phyloP scores from a whole-genome alignment of 1,140 invertebrate species.

The Apis laboriosa region DNA sequence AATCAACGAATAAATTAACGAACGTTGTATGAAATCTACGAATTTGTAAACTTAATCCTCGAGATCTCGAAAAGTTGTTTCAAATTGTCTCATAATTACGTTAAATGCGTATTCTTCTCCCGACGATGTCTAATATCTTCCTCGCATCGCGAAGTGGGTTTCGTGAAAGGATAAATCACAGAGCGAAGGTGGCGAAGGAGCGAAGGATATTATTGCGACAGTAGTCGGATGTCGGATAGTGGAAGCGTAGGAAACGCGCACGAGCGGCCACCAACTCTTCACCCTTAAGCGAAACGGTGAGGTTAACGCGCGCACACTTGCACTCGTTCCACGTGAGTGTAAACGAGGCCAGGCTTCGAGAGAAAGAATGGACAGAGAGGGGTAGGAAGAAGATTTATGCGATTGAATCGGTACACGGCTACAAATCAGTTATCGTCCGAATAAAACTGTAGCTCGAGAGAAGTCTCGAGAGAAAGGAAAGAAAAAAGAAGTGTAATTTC shows the following conservation, averaged over 20 bases:
- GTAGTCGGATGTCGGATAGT: conserved; percentile 38
- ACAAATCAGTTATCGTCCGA: conserved; percentile 55
- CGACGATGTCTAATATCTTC: neutral
- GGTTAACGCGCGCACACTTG: neutral
- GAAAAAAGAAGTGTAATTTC: neutral
- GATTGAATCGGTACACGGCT: conserved; percentile 29
- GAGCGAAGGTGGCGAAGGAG: conserved; percentile 28
- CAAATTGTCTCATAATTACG: conserved; percentile 8
- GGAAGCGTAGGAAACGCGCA: conserved; percentile 34
- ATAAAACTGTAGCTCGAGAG: neutral
- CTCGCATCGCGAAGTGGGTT: too few relatives aligned
- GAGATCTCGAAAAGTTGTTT: neutral
- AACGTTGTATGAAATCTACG: too few relatives aligned
- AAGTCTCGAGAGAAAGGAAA: neutral
- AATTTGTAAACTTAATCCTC: too few relatives aligned
- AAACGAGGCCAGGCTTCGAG: conserved; percentile 14
- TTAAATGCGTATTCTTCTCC: neutral
- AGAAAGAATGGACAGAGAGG: conserved; percentile 15
- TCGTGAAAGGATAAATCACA: conserved; percentile 33
- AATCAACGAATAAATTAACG: neutral
- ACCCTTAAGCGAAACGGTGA: neutral
- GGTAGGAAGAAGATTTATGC: conserved; percentile 47
- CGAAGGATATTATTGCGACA: conserved; percentile 51
- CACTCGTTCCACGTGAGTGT: neutral
- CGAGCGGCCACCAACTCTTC: conserved; percentile 6